Evolutionary conservation across 2,113 vertebrate genomes (phyloP).

Genomic region (Pandion haliaetus): DNA sequence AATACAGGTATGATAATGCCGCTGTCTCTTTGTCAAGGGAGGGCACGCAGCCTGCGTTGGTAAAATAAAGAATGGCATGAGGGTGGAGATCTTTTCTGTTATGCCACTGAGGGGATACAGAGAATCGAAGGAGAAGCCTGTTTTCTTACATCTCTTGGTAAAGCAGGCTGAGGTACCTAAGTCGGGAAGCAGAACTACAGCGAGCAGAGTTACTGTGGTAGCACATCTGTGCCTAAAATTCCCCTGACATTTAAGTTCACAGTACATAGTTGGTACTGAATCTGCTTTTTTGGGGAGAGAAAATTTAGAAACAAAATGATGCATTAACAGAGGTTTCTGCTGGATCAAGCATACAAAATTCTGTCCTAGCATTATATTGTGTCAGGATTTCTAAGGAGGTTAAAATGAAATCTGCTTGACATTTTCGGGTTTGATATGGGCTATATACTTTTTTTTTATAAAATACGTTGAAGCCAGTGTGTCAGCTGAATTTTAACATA

Average conservation of each 20-base stretch:
- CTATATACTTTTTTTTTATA: not conserved
- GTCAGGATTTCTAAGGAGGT: not conserved
- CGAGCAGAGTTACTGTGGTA: rapidly evolving
- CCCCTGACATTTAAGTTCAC: not conserved
- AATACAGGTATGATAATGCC: not conserved
- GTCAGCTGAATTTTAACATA: not conserved
- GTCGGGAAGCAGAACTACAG: not conserved
- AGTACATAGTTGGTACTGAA: not conserved
- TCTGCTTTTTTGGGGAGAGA: not conserved
- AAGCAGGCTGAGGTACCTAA: not conserved
- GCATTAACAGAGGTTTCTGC: not conserved
- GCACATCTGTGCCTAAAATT: not conserved
- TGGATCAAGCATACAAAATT: not conserved
- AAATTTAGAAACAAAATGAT: not conserved
- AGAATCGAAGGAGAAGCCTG: not conserved
- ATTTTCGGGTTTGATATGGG: not conserved
- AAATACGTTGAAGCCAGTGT: not conserved
- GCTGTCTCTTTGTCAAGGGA: not conserved
- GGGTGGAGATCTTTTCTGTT: not conserved
- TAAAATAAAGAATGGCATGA: not conserved
- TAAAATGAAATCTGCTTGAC: not conserved
- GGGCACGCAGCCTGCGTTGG: not conserved
- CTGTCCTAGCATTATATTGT: not conserved
- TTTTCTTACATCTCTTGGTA: not conserved
- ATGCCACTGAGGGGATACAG: not conserved